Conservation (phyloP, 2,113 vertebrate species). For the Mionectes macconnelli region DNA sequence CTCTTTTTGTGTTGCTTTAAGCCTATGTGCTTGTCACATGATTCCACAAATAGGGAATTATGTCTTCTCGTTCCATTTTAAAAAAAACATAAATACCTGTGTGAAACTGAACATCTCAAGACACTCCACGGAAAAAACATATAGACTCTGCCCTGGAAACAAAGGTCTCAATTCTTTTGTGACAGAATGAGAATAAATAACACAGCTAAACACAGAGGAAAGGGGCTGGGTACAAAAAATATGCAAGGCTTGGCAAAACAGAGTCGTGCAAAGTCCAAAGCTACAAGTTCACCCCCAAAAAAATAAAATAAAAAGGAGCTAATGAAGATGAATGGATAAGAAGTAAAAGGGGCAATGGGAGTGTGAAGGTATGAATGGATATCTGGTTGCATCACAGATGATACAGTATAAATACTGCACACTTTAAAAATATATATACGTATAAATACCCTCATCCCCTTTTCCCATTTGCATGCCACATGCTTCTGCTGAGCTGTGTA, state of each 20-base stretch:
- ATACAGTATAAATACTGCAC: neutral
- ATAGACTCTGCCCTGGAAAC: neutral
- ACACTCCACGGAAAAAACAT: neutral
- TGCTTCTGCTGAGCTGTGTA: neutral
- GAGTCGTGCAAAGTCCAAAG: neutral
- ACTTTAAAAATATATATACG: neutral
- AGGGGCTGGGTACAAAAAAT: neutral
- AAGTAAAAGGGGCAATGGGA: neutral
- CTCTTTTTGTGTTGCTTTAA: neutral
- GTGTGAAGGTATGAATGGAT: neutral
- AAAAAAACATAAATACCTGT: neutral
- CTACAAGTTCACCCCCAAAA: neutral
- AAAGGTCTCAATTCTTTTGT: neutral
- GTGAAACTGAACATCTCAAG: neutral
- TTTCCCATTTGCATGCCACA: constrained; percentile 20
- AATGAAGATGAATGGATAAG: neutral
- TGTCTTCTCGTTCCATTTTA: accelerated
- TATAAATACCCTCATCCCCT: neutral
- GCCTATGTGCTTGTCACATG: neutral
- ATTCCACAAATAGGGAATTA: neutral
- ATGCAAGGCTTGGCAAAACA: neutral
- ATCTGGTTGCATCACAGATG: neutral
- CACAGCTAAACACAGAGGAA: neutral
- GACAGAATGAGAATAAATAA: neutral
- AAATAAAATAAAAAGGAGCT: neutral